These are phyloP conservation scores for Ceryle rudis DNA, from an alignment of 2,797 vertebrate genomes.

Conservation along the genomic window DNA sequence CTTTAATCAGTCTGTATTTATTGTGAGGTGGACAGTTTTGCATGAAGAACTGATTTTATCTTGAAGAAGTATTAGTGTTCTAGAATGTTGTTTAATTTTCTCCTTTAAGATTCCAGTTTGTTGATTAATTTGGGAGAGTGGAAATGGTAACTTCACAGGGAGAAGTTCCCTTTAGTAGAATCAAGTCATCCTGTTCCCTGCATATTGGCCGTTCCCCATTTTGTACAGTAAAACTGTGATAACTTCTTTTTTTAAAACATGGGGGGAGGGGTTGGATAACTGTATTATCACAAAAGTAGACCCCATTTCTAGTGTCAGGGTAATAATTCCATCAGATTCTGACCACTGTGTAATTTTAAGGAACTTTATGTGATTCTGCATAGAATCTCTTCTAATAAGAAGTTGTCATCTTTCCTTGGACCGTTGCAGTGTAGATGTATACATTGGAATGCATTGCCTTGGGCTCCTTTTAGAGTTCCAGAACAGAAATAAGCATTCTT, in stretches of 20 bases:
- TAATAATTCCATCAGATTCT: background rate
- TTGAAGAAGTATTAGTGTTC: background rate
- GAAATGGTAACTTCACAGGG: background rate
- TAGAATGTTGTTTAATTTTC: background rate
- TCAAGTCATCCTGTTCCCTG: background rate
- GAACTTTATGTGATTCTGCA: background rate
- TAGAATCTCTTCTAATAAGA: background rate
- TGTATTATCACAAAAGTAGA: background rate
- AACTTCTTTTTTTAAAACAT: background rate
- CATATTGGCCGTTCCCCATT: background rate
- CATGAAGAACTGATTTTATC: background rate
- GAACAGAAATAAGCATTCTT: constrained; percentile 2
- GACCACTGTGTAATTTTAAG: background rate
- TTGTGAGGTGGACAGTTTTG: background rate
- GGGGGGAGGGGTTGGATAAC: background rate
- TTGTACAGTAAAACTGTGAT: background rate
- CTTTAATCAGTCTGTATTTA: background rate
- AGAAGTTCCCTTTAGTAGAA: background rate
- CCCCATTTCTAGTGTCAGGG: background rate
- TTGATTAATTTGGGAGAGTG: background rate
- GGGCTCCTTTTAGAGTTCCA: background rate
- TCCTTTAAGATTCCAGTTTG: background rate
- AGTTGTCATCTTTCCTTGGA: background rate
- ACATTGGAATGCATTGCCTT: background rate
- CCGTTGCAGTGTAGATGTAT: background rate